Base-by-base conservation (phyloP, 2,113 vertebrate genomes). In the Panthera tigris region DNA sequence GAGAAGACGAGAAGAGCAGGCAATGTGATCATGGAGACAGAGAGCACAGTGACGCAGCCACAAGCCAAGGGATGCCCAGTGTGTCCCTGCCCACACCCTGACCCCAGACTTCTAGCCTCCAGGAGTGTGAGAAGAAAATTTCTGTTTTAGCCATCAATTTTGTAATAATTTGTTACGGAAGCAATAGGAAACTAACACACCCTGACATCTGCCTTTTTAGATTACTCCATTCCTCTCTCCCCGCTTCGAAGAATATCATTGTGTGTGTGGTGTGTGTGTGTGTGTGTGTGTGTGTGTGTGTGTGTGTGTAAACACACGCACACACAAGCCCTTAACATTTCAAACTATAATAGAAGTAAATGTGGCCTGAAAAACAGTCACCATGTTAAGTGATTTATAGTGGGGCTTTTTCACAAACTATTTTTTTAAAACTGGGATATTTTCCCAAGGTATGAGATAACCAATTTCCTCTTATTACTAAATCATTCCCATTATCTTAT, bases 401-500 rank as follows among this genome's bases (percentile, higher is more conserved):
- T n/a, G 96, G 97, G 96, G 68, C 29, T 97, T 97, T 97, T 88
- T 91, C 18, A 89, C 39, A 74, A 93, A 73, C 29, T 21, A 55
- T 19, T 95, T 76, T 92, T 65, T 79, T 55, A 55, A 91, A 86
- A 84, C 68, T 84, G 95, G 95, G 92, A 97, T 95, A 41, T 76
- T 78, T 84, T 97, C 68, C 93, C 83, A 88, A 78, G 36, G 80
- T 95, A 89, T 65, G 89, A 96, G 55, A 94, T 84, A 68, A 81
- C 39, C 66, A 83, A 83, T 92, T 97, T 97, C 89, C 96, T 94
- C 89, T 96, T 71, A 74, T 84, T 89, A 87, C 86, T 95, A 97
- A 96, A 94, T 90, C 82, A 96, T 45, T 95, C 55, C 45, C 36
- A 57, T 73, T 93, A 87, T 84, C 97, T 97, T 97, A 94, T 86